These are phyloP conservation scores for Lagenorhynchus albirostris DNA, from an alignment of 2,113 vertebrate genomes.

Conservation along the genomic window DNA sequence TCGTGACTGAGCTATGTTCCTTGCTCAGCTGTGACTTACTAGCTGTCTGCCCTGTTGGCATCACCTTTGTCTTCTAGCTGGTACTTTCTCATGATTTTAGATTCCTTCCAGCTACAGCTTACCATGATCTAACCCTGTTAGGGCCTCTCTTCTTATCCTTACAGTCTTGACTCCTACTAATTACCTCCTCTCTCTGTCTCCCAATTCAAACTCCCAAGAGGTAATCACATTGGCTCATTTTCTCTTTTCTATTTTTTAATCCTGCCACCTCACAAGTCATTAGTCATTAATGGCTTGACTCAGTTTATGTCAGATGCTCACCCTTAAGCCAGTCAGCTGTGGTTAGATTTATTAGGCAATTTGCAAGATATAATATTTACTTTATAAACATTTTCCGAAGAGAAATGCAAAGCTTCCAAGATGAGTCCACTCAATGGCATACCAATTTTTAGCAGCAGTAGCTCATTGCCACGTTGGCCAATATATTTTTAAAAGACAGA, in stretches of 20 bases:
- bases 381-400: background rate
- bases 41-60: background rate
- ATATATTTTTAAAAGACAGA: constrained; percentile 9
- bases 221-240: background rate
- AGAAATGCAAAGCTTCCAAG: constrained; percentile 13
- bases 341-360: background rate
- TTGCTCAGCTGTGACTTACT: background rate
- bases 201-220: background rate
- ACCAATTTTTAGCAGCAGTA: background rate
- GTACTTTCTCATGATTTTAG: background rate
- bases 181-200: background rate
- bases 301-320: background rate
- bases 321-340: background rate
- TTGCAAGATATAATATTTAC: background rate
- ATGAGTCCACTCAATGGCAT: background rate
- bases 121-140: background rate
- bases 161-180: background rate
- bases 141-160: background rate
- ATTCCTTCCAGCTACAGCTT: background rate
- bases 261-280: background rate
- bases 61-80: background rate
- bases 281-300: background rate
- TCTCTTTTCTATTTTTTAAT: background rate
- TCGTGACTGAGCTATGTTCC: background rate
- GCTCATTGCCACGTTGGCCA: constrained; percentile 47